Base-by-base conservation (phyloP, 2,888 invertebrate genomes). In the Biston betularia region DNA sequence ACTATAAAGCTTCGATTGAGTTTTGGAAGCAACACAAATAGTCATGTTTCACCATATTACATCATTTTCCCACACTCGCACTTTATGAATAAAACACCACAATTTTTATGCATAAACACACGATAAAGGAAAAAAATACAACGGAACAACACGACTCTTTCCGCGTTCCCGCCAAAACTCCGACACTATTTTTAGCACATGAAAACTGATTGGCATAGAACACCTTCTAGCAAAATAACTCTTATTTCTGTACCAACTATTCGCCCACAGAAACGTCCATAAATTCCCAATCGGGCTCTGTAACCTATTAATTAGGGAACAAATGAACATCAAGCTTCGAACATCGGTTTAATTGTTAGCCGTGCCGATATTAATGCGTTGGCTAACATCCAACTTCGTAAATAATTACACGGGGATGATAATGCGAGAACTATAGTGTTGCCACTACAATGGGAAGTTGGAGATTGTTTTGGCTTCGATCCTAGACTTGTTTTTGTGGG, bases 321-420 rank as follows among this genome's bases (percentile, higher is more conserved):
- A 75, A 78, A 74, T 77, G 76, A 72, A 74, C 77, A 77, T 75
- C 68, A 76, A 77, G 73, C 74, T 73, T 76, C 54, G 24, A 54
- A 54, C 24, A 33, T 14, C 73, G 73, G 74, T 77, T 76, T 79
- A 78, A 82, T 79, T 78, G 77, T 80, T 75, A 66, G 56, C 53
- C 72, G 75, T 60, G 65, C 65, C 70, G 73, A 75, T 76, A 79
- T 78, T 77, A 79, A 79, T 76, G 78, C 70, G 73, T 74, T 83
- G 83, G 82, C 77, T 69, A 69, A 66, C 68, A 70, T 77, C 79
- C 81, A 81, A 75, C 65, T 60, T 65, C 55, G 64, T 67, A 65
- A 76, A 75, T 76, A 75, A 77, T 80, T 77, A 79, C 72, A 54
- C 45, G 9, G 44, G 11, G 56, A 40, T 44, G 42, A 46, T 48